Percentiles rank a stretch among this genome's conserved stretches.
Evolutionary conservation across 2,797 vertebrate species (phyloP).

Genomic region (Acanthurus lineatus): DNA sequence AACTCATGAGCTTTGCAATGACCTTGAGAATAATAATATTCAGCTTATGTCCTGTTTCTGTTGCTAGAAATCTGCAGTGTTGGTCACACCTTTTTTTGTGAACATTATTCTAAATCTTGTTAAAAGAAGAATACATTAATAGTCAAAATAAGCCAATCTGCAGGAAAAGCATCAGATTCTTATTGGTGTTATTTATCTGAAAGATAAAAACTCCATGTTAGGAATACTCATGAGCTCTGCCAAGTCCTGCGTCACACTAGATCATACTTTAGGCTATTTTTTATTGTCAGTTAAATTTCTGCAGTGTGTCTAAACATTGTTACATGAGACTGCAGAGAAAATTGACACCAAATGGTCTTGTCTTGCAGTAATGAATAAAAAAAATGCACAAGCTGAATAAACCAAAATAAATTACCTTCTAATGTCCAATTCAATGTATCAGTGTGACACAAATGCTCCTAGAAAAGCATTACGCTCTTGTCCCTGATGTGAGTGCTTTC

Average conservation of each 20-base stretch:
- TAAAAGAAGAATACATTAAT: background rate
- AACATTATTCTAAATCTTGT: background rate
- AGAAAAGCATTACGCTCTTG: constrained; percentile 41
- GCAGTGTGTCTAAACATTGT: constrained; percentile 26
- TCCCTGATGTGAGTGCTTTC: constrained; percentile 47
- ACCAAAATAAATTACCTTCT: constrained; percentile 46
- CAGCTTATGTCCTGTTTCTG: background rate
- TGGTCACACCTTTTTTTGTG: background rate
- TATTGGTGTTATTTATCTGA: constrained; percentile 26
- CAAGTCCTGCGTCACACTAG: constrained; percentile 36
- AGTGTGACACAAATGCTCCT: constrained; percentile 46
- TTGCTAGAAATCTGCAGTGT: background rate
- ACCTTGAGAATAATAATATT: constrained; percentile 13
- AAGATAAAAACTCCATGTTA: constrained; percentile 28
- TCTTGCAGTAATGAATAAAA: constrained; percentile 36
- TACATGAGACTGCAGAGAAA: constrained; percentile 40
- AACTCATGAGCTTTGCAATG: background rate
- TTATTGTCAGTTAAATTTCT: constrained; percentile 40
- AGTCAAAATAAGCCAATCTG: background rate
- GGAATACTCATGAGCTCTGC: background rate
- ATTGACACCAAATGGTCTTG: constrained; percentile 50
- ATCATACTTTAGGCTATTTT: constrained; percentile 36
- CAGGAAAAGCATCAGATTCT: constrained; percentile 4
- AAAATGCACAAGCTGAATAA: constrained; percentile 47
- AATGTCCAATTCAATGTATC: constrained; percentile 46